Conservation (phyloP, 2,113 vertebrate species). For the Eubucco bourcierii region DNA sequence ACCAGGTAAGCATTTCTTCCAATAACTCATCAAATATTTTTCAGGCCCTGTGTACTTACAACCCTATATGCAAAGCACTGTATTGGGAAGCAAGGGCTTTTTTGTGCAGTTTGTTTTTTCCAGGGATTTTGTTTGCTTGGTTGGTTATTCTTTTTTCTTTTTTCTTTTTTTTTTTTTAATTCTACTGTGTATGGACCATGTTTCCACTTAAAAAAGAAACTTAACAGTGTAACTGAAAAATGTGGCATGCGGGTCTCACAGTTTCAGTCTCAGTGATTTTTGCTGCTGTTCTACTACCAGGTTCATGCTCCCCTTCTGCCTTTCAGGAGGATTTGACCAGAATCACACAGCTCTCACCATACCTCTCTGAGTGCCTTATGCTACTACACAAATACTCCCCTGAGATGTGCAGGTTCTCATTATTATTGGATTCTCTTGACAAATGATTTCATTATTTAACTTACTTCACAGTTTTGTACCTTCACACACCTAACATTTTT, state of each 20-base stretch:
- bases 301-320: not conserved
- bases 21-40: not conserved
- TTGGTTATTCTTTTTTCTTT: not conserved
- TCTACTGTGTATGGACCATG: not conserved
- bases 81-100: not conserved
- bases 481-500: not conserved
- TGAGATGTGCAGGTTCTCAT: not conserved
- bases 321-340: not conserved
- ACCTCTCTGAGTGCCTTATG: not conserved
- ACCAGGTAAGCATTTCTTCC: not conserved
- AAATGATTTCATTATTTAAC: not conserved
- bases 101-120: not conserved
- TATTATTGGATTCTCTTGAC: not conserved
- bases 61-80: not conserved
- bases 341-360: not conserved
- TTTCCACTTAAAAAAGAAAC: not conserved
- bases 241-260: not conserved
- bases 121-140: not conserved
- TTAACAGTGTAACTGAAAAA: not conserved
- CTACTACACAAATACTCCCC: not conserved
- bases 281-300: not conserved
- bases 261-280: not conserved
- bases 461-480: not conserved
- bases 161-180: not conserved
- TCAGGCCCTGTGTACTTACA: not conserved